Conservation (phyloP, 2,113 vertebrate species). For the Cyphomyrus discorhynchus region DNA sequence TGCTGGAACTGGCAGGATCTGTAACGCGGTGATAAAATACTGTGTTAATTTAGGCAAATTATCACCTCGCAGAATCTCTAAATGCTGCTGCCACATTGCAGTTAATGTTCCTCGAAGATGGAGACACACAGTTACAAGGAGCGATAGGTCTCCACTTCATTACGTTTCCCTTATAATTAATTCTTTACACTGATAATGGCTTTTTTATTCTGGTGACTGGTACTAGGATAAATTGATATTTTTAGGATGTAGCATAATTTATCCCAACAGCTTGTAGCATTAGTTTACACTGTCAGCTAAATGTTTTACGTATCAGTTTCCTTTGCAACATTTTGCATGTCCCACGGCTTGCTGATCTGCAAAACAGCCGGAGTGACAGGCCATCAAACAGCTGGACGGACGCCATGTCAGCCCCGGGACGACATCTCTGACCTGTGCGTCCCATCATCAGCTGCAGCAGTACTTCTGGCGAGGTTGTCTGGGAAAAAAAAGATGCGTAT, state of each 20-base stretch:
- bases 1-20: constrained; percentile 8
- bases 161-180: neutral
- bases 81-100: constrained; percentile 2
- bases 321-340: neutral
- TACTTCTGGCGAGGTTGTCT: neutral
- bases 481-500: neutral
- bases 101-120: neutral
- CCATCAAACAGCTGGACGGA: neutral
- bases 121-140: neutral
- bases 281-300: neutral
- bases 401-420: neutral
- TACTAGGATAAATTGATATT: neutral
- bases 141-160: neutral
- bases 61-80: constrained; percentile 14
- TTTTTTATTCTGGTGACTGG: neutral
- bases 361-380: constrained; percentile 17
- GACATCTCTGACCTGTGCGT: neutral
- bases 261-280: neutral
- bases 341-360: constrained; percentile 7
- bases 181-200: neutral
- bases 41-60: constrained; percentile 26
- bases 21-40: constrained; percentile 18
- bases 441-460: neutral
- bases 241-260: neutral
- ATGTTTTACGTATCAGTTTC: neutral